These are phyloP conservation scores for Lasioglossum lativentre DNA, from an alignment of 2,888 invertebrate genomes.

Conservation along the genomic window DNA sequence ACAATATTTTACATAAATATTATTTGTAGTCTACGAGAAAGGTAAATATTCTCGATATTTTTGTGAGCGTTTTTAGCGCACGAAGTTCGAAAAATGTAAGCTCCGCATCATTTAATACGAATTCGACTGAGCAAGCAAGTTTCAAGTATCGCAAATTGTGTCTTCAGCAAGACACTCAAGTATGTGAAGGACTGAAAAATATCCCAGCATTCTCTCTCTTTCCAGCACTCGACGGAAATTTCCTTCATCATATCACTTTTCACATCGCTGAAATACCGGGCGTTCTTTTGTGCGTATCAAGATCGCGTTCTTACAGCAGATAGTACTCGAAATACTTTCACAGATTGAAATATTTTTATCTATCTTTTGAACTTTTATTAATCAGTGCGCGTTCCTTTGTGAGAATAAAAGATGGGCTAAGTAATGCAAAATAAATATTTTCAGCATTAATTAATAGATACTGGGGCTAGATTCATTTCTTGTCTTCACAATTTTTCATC, in stretches of 20 bases:
- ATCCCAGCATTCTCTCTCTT: not conserved
- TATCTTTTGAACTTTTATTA: not conserved
- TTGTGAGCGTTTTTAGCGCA: not conserved
- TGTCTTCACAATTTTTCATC: too few species aligned
- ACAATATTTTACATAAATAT: not conserved
- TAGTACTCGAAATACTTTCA: not conserved
- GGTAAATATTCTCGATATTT: not conserved
- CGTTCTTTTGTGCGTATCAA: not conserved
- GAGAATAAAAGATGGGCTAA: not conserved
- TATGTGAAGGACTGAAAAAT: not conserved
- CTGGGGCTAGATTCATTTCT: too few species aligned
- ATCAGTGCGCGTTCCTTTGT: not conserved
- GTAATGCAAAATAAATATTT: too few species aligned
- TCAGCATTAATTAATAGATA: too few species aligned
- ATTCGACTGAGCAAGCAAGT: not conserved
- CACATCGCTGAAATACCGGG: not conserved
- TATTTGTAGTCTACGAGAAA: not conserved
- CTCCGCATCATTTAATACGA: not conserved
- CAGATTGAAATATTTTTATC: not conserved
- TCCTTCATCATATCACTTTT: not conserved
- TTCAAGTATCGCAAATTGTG: slow-evolving; percentile 5
- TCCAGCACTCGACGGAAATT: not conserved
- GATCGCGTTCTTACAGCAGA: not conserved
- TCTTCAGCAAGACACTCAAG: not conserved
- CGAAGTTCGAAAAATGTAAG: not conserved